phyloP scores from a whole-genome alignment of 2,113 vertebrate genomes.

The Heptranchias perlo region DNA sequence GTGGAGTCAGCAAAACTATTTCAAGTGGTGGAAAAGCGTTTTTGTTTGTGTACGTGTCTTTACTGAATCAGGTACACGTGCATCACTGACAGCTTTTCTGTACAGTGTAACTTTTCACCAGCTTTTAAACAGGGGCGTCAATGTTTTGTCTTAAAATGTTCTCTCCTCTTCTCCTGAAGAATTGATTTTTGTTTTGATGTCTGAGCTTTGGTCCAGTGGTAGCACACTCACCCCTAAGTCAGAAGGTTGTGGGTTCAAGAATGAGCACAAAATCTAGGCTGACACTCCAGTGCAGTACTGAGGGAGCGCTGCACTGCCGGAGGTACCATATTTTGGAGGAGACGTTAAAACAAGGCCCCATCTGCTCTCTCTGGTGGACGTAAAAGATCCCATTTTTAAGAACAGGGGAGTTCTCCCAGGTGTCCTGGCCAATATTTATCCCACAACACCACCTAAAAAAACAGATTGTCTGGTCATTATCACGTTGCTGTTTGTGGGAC shows the following conservation, averaged over 20 bases:
- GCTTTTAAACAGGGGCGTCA: neutral
- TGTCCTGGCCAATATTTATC: neutral
- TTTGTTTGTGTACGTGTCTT: neutral
- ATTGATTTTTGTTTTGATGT: neutral
- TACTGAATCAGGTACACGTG: neutral
- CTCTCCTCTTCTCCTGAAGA: neutral
- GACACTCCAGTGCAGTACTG: neutral
- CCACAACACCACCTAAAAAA: neutral
- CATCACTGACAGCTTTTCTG: neutral
- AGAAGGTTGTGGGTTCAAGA: neutral
- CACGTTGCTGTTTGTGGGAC: neutral
- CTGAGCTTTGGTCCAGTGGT: too few relatives aligned
- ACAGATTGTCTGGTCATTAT: neutral
- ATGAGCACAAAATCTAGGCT: neutral
- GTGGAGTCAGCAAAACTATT: conserved; percentile 47
- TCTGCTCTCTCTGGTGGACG: too few relatives aligned
- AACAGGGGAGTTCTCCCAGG: neutral
- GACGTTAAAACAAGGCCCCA: too few relatives aligned
- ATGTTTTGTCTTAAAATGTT: neutral
- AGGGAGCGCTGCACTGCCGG: neutral
- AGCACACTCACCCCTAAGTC: neutral
- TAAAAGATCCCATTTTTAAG: neutral
- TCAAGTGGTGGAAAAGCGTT: conserved; percentile 45
- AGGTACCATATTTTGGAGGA: neutral
- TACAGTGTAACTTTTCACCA: neutral